phyloP scores from a whole-genome alignment of 2,113 vertebrate genomes.

The Columba livia region DNA sequence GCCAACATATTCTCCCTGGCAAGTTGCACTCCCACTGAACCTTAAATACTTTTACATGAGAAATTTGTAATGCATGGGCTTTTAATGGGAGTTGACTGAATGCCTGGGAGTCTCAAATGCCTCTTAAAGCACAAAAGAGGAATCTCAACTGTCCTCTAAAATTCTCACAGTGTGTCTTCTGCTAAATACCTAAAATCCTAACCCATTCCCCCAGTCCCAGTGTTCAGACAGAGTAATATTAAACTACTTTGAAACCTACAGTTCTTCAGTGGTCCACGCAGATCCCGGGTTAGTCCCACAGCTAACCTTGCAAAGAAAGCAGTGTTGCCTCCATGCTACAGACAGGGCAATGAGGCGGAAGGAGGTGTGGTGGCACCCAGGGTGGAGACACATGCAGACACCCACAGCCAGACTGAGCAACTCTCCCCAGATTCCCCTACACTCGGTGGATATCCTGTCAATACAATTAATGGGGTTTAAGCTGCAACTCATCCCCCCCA shows the following conservation, averaged over 20 bases:
- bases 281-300: not conserved
- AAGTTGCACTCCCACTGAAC: not conserved
- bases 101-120: constrained; percentile 52
- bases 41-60: not conserved
- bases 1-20: not conserved
- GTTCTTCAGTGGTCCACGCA: not conserved
- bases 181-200: not conserved
- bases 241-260: not conserved
- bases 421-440: not conserved
- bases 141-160: not conserved
- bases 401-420: not conserved
- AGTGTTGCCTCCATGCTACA: not conserved
- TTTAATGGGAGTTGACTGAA: constrained; percentile 21
- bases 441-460: not conserved
- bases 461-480: not conserved
- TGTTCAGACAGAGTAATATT: not conserved
- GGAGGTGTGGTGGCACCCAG: not conserved
- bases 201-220: not conserved
- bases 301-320: not conserved
- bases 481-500: not conserved
- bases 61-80: not conserved
- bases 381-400: rapidly evolving
- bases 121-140: constrained; percentile 32
- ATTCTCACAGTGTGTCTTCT: not conserved
- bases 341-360: not conserved